Evolutionary conservation across 1,140 invertebrate genomes (phyloP).

Genomic region (Magallana gigas): DNA sequence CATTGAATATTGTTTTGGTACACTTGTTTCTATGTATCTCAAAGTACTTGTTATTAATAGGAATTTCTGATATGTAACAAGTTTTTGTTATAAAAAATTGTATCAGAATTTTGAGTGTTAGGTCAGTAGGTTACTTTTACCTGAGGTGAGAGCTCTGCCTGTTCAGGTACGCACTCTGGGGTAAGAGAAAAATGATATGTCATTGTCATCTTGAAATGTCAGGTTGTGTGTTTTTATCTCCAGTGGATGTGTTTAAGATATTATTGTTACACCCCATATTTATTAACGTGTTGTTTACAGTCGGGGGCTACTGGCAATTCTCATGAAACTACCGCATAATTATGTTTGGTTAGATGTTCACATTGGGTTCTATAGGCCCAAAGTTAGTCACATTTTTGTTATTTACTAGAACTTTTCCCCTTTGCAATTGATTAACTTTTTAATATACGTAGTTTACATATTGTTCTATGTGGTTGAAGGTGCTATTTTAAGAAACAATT

Average conservation of each 20-base stretch:
- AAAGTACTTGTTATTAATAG: background rate
- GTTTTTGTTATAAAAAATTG: background rate
- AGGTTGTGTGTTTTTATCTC: constrained; percentile 13
- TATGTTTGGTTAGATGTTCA: constrained; percentile 5
- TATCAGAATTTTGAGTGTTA: background rate
- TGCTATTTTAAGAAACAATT: constrained; percentile 17
- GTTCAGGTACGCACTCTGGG: background rate
- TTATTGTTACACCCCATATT: background rate
- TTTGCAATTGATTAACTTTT: constrained; percentile 2
- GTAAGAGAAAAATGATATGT: background rate
- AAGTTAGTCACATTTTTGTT: background rate
- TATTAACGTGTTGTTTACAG: background rate
- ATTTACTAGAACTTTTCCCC: constrained; percentile 4
- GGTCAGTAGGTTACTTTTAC: too few relatives aligned
- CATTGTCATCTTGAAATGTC: constrained; percentile 2
- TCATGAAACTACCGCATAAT: constrained; percentile 30
- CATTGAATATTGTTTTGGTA: background rate
- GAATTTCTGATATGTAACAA: background rate
- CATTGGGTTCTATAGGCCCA: background rate
- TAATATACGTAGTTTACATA: constrained; percentile 25
- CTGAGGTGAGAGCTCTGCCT: too few relatives aligned
- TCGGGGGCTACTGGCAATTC: constrained; percentile 10
- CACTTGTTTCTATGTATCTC: background rate
- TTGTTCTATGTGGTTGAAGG: constrained; percentile 32
- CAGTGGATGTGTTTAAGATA: background rate